These are phyloP conservation scores for Hippoglossus hippoglossus DNA, from an alignment of 2,797 vertebrate genomes.

Conservation along the genomic window DNA sequence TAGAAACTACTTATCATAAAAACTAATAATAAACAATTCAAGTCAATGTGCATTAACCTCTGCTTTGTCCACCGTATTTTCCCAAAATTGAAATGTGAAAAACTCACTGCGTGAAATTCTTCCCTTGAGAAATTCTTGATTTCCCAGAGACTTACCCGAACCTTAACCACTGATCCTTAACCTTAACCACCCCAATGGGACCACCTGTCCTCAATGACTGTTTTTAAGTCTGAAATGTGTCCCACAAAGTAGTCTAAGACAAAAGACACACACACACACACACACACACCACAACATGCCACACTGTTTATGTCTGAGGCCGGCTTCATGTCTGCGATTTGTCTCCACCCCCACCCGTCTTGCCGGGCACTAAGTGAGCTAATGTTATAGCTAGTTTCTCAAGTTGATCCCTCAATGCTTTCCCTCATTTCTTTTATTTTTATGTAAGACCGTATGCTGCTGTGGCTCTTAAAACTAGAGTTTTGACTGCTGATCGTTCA, in stretches of 20 bases:
- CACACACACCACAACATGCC: slow-evolving; percentile 22
- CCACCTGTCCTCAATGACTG: not conserved
- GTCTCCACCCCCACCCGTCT: slow-evolving; percentile 43
- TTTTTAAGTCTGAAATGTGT: not conserved
- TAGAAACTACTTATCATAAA: not conserved
- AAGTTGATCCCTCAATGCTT: not conserved
- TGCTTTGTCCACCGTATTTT: not conserved
- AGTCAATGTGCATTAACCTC: not conserved
- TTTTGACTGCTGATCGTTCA: not conserved
- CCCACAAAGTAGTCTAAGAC: not conserved
- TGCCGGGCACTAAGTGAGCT: slow-evolving; percentile 23
- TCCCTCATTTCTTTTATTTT: not conserved
- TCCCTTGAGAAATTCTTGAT: no score
- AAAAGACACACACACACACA: slow-evolving; percentile 17
- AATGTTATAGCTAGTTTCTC: slow-evolving; percentile 39
- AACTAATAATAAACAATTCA: not conserved
- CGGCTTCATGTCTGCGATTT: slow-evolving; percentile 63
- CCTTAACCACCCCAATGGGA: not conserved
- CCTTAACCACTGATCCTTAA: not conserved
- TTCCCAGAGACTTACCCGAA: no score
- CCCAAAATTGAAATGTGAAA: not conserved
- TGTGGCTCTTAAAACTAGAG: not conserved
- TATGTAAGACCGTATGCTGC: no score
- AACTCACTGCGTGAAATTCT: not conserved
- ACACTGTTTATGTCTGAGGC: slow-evolving; percentile 66